Percentiles rank a stretch among this genome's conserved stretches.
These are phyloP conservation scores for Drosophila guanche DNA, from an alignment of 1,140 invertebrate species.

Conservation along the genomic window DNA sequence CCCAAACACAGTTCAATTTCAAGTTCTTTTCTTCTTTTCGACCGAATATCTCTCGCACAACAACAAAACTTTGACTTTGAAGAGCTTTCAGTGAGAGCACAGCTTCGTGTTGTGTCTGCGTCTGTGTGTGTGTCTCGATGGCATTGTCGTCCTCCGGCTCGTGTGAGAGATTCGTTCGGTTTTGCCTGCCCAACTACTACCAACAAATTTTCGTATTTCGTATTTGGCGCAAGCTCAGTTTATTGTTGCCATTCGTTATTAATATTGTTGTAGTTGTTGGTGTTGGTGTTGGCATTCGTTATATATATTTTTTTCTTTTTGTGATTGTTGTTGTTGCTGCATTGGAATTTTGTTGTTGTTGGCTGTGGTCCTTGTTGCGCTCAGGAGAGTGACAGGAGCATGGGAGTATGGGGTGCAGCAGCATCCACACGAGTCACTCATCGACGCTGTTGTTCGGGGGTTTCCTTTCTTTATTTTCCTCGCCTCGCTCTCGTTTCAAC, in stretches of 20 bases:
- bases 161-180: constrained; percentile 54
- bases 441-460: constrained; percentile 34
- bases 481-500: constrained; percentile 31
- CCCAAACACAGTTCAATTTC: constrained; percentile 73
- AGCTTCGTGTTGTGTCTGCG: constrained; percentile 41
- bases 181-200: constrained; percentile 16
- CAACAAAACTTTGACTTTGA: constrained; percentile 50
- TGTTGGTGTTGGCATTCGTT: constrained; percentile 57
- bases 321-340: constrained; percentile 52
- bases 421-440: constrained; percentile 58
- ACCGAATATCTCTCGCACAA: constrained; percentile 38
- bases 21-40: constrained; percentile 68
- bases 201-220: constrained; percentile 54
- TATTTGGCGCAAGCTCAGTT: constrained; percentile 77
- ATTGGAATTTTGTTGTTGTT: constrained; percentile 49
- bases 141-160: constrained; percentile 47
- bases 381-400: constrained; percentile 44
- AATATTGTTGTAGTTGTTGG: constrained; percentile 46
- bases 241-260: constrained; percentile 70
- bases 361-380: constrained; percentile 68
- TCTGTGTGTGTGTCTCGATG: constrained; percentile 34
- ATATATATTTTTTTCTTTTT: constrained; percentile 45
- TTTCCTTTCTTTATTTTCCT: constrained; percentile 15
- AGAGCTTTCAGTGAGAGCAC: constrained; percentile 55
- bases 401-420: constrained; percentile 33